phyloP scores from a whole-genome alignment of 2,888 invertebrate species.

The Platycheirus albimanus region DNA sequence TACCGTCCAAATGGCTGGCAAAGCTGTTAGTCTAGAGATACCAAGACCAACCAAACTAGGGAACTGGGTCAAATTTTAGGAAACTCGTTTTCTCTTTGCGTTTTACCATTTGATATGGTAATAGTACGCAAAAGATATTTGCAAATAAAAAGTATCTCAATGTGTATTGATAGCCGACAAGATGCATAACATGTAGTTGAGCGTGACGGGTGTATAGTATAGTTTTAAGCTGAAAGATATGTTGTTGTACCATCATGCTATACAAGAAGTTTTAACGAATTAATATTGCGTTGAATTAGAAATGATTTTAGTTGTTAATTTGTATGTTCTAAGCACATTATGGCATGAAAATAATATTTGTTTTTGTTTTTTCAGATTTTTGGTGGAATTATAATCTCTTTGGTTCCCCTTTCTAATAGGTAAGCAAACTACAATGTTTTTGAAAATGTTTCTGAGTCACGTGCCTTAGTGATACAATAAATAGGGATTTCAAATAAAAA shows the following conservation, averaged over 20 bases:
- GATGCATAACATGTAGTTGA: constrained; percentile 20
- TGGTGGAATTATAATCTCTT: constrained; percentile 13
- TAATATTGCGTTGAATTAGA: constrained; percentile 28
- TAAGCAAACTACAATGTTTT: too few relatives aligned
- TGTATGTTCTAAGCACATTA: background rate
- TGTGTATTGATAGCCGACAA: constrained; percentile 30
- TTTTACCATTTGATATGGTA: constrained; percentile 76
- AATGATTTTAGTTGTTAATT: background rate
- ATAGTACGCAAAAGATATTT: constrained; percentile 69
- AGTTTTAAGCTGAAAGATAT: background rate
- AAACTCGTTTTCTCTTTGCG: constrained; percentile 81
- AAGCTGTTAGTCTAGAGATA: constrained; percentile 24
- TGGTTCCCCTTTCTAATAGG: constrained; percentile 42
- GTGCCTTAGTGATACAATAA: too few relatives aligned
- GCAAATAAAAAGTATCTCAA: constrained; percentile 59
- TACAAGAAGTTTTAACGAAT: constrained; percentile 15
- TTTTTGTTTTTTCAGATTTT: constrained; percentile 35
- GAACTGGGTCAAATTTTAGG: constrained; percentile 82
- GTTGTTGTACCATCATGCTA: too few relatives aligned
- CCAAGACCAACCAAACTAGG: constrained; percentile 79
- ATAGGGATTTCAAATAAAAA: too few relatives aligned
- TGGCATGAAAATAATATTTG: constrained; percentile 8
- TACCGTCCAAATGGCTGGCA: constrained; percentile 43
- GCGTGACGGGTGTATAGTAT: constrained; percentile 10
- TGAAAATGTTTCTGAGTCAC: too few relatives aligned